phyloP scores from a whole-genome alignment of 2,113 vertebrate genomes.

The Edolisoma coerulescens region DNA sequence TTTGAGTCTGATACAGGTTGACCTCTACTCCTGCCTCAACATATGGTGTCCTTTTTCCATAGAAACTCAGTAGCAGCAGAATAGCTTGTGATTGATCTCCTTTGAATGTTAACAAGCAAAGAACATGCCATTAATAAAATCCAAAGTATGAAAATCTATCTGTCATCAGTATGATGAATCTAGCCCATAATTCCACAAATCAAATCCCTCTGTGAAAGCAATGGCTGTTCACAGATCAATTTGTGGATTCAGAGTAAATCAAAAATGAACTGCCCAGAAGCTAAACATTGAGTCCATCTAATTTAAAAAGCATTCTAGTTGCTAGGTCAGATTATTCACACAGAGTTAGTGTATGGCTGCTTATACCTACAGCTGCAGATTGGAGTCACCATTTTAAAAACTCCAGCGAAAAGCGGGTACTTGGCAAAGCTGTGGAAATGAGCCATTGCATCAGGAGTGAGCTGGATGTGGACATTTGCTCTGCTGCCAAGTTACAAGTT shows the following conservation, averaged over 20 bases:
- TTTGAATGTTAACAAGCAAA: conserved; percentile 48
- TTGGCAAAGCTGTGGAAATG: background rate
- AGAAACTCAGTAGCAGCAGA: background rate
- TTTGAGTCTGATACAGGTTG: background rate
- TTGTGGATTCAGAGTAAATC: conserved; percentile 50
- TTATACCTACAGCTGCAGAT: background rate
- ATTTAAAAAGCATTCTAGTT: conserved; percentile 31
- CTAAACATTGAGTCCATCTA: conserved; percentile 6
- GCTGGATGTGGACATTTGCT: background rate
- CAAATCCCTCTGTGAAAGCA: conserved; percentile 50
- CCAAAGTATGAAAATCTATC: conserved; percentile 36
- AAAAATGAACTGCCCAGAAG: conserved; percentile 49
- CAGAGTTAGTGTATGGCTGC: background rate
- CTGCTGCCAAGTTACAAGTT: background rate
- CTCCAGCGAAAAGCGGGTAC: background rate
- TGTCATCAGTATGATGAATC: conserved; percentile 46
- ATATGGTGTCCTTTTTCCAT: background rate
- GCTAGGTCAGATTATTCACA: background rate
- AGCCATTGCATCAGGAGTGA: background rate
- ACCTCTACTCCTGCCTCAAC: background rate
- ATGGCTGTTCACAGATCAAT: conserved; percentile 31
- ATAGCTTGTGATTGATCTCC: conserved; percentile 25
- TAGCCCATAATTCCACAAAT: conserved; percentile 47
- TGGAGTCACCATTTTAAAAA: background rate
- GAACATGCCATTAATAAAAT: conserved; percentile 49